A percentile compares a stretch with the other conserved stretches of the same genome.
These are phyloP conservation scores for Lethenteron camtschaticum DNA, from an alignment of 2,113 vertebrate genomes.

Conservation along the genomic window DNA sequence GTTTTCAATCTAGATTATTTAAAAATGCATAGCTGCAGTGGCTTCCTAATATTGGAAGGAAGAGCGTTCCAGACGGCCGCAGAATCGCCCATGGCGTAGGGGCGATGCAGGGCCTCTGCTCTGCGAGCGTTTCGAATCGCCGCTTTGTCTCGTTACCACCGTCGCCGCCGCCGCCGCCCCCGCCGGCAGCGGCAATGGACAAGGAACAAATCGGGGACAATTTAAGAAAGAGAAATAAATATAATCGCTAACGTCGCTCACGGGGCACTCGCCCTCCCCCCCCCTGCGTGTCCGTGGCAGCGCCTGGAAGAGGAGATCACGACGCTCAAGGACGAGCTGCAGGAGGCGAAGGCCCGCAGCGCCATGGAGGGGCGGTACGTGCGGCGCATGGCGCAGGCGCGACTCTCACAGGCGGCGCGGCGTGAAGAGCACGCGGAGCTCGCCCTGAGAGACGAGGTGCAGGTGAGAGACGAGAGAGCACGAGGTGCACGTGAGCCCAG, in stretches of 20 bases:
- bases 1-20: too few species aligned
- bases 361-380: conserved; percentile 25
- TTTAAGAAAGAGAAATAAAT: neutral
- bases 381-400: conserved; percentile 27
- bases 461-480: conserved; percentile 11
- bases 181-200: neutral
- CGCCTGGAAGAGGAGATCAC: conserved; percentile 21
- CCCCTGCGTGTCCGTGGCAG: conserved; percentile 14
- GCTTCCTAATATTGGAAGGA: too few species aligned
- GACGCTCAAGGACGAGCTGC: conserved; percentile 30
- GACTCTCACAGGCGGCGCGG: conserved; percentile 29
- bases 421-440: conserved; percentile 24
- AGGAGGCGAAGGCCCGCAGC: conserved; percentile 27
- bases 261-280: too few species aligned
- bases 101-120: neutral
- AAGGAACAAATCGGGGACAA: neutral
- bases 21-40: too few species aligned
- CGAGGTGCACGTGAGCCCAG: conserved; percentile 16
- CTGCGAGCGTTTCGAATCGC: neutral
- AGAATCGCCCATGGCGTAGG: too few species aligned
- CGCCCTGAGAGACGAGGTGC: conserved; percentile 11
- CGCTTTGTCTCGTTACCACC: neutral
- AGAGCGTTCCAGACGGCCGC: too few species aligned
- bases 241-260: neutral
- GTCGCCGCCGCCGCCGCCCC: neutral